A percentile compares a stretch with the other conserved stretches of the same genome.
phyloP scores from a whole-genome alignment of 2,888 invertebrate species.

The Arge pagana region DNA sequence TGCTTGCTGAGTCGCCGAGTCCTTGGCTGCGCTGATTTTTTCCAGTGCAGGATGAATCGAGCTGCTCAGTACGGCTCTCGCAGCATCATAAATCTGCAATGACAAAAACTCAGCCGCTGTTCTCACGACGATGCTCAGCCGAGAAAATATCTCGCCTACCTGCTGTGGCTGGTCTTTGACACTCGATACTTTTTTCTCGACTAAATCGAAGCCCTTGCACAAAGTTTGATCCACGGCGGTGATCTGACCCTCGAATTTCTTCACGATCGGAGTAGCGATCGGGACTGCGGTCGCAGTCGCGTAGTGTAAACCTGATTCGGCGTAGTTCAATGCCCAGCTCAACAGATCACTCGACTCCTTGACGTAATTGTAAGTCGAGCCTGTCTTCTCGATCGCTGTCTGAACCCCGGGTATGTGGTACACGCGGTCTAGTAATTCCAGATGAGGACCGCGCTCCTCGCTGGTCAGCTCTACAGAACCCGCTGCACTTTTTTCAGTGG shows the following conservation, averaged over 20 bases:
- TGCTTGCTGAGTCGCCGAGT: constrained; percentile 66
- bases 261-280: constrained; percentile 60
- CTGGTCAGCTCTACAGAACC: constrained; percentile 2
- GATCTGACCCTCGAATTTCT: constrained; percentile 62
- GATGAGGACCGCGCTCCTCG: constrained; percentile 36
- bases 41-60: constrained; percentile 53
- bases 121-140: neutral
- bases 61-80: constrained; percentile 50
- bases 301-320: constrained; percentile 62
- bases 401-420: constrained; percentile 51
- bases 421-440: constrained; percentile 53
- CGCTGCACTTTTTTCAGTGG: constrained; percentile 21
- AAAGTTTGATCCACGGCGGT: constrained; percentile 62
- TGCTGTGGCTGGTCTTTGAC: constrained; percentile 63
- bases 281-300: constrained; percentile 62
- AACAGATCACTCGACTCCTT: constrained; percentile 62
- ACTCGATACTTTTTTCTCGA: constrained; percentile 63
- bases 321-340: constrained; percentile 63
- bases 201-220: constrained; percentile 62
- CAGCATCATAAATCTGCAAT: constrained; percentile 52
- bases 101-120: neutral
- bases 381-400: constrained; percentile 53
- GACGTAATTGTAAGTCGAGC: constrained; percentile 49
- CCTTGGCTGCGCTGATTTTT: constrained; percentile 58
- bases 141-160: constrained; percentile 49